Percentiles rank a stretch among this genome's conserved stretches.
Conservation (phyloP, 2,797 vertebrate species). For the Sebastes hubbsi region DNA sequence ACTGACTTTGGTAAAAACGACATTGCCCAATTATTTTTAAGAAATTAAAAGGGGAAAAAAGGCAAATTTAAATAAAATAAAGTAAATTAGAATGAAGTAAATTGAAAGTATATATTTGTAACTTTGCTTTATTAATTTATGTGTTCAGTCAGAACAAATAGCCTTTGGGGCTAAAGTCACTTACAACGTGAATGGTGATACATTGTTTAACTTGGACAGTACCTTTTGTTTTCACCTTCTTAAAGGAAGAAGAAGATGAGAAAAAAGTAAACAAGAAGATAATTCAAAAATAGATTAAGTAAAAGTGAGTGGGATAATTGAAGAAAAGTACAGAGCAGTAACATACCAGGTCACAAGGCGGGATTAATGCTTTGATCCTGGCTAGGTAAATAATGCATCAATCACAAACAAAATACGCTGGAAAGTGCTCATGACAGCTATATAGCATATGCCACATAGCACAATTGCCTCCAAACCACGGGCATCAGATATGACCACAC, state of each 20-base stretch:
- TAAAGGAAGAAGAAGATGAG: neutral
- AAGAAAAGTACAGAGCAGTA: neutral
- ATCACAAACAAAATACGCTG: constrained; percentile 4
- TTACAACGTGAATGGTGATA: neutral
- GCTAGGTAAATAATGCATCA: neutral
- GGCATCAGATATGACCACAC: constrained; percentile 38
- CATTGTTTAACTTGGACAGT: neutral
- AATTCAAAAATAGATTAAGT: neutral
- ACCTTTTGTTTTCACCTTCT: neutral
- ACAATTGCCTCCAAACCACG: neutral
- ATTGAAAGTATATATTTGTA: neutral
- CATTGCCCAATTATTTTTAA: neutral
- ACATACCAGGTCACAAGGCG: constrained; percentile 3
- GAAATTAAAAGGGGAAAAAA: neutral
- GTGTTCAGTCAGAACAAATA: neutral
- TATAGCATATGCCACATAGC: neutral
- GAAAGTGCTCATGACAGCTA: neutral
- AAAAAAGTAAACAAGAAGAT: neutral
- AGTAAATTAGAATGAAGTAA: neutral
- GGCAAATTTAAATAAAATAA: neutral
- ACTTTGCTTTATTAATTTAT: neutral
- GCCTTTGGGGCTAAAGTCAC: neutral
- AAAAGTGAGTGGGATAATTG: neutral
- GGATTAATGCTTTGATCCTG: neutral
- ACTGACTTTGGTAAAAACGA: neutral